Base-by-base conservation (phyloP, 2,113 vertebrate genomes). In the Bostrychus sinensis region DNA sequence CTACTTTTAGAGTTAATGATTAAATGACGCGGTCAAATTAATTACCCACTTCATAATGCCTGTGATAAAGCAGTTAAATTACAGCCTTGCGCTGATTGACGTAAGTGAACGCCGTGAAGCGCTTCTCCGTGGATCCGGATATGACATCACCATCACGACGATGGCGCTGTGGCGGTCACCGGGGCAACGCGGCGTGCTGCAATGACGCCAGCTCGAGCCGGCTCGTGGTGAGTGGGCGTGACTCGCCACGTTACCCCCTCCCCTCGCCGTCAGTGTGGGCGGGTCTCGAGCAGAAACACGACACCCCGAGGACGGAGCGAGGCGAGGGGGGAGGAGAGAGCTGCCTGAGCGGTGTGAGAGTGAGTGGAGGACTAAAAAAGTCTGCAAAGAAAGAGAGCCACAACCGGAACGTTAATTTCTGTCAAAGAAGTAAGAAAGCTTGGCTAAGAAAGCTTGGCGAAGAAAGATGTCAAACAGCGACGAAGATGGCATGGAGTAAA, bases 271-370 rank as follows among this genome's bases (percentile, higher is more conserved):
- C 82, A 78, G 76, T 88, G 89, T 90, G 85, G 91, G 89, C 90
- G 91, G 90, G 90, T 61, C 71, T 68, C 51, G 72, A 68, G 66
- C 80, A 59, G 91, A 77, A 94, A 93, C 93, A 92, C 93, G 91
- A 94, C 90, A 92, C 94, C 92, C 79, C 51, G 86, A 82, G 88
- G 83, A 82, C 78, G 11, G 79, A 81, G 82, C 70, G 84, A 86
- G 76, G 75, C 66, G 68, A 42, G 0, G 84, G 86, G 66, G 89
- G 70, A 75, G 83, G 83, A 84, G 78, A 82, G 88, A 70, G 64
- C 22, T 43, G 73, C 46, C 37, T 39, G 86, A 80, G 81, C 74
- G 71, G 76, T 75, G 84, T 53, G 77, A 65, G 85, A 80, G 73
- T 74, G 86, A 81, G 80, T 80, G 80, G 79, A 87, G 78, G 71